phyloP scores from a whole-genome alignment of 2,888 invertebrate genomes.

The Hypercompe scribonia region DNA sequence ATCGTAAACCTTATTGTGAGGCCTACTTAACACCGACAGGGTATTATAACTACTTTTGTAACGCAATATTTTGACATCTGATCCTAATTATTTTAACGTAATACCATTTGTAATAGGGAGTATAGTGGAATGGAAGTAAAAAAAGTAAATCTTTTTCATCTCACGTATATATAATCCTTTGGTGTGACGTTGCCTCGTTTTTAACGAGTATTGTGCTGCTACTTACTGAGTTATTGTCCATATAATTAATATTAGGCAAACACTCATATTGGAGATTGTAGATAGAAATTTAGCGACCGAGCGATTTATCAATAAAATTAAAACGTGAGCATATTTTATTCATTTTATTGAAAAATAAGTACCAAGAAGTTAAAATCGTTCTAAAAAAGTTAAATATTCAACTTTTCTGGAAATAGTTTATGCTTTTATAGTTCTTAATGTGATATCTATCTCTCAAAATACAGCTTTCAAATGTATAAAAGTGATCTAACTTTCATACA shows the following conservation, averaged over 20 bases:
- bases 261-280: constrained; percentile 23
- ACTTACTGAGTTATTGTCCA: constrained; percentile 50
- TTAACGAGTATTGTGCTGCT: constrained; percentile 41
- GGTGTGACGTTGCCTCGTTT: constrained; percentile 60
- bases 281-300: not conserved
- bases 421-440: not conserved
- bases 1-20: constrained; percentile 71
- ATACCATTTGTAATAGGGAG: constrained; percentile 71
- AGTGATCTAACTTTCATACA: too few relatives aligned
- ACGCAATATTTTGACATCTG: constrained; percentile 81
- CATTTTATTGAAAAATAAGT: not conserved
- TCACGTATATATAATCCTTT: constrained; percentile 65
- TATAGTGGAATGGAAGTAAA: constrained; percentile 57
- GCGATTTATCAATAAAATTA: not conserved
- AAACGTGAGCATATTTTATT: not conserved
- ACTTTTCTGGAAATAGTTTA: not conserved
- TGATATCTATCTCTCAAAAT: too few relatives aligned
- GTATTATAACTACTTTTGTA: constrained; percentile 65
- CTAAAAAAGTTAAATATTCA: not conserved
- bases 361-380: not conserved
- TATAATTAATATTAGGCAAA: constrained; percentile 57
- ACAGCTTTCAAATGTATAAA: too few relatives aligned
- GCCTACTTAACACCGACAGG: constrained; percentile 74
- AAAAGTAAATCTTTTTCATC: constrained; percentile 55
- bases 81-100: constrained; percentile 81